These are phyloP conservation scores for Myoxocephalus aenaeus DNA, from an alignment of 2,797 vertebrate genomes.

Conservation along the genomic window DNA sequence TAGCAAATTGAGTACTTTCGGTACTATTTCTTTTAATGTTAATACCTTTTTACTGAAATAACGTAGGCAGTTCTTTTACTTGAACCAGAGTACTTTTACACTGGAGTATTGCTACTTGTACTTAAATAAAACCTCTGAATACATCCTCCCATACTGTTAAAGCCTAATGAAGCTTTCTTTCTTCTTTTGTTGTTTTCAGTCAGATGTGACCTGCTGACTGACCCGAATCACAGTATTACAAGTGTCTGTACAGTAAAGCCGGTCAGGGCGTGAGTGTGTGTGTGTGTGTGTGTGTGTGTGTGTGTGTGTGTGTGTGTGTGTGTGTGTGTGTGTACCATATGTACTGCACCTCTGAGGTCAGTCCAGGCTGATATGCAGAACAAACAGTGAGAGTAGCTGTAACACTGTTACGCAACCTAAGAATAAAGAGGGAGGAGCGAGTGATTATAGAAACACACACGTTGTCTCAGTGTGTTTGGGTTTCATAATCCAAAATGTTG, in stretches of 20 bases:
- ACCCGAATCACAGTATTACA: slow-evolving; percentile 6
- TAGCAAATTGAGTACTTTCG: too few species aligned
- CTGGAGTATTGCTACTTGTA: not conserved
- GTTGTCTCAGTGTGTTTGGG: not conserved
- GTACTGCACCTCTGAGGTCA: slow-evolving; percentile 2
- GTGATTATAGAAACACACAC: not conserved
- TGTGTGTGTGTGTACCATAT: not conserved
- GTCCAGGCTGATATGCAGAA: not conserved
- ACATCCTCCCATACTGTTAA: not conserved
- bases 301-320: not conserved
- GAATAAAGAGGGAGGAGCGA: not conserved
- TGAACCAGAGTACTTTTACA: too few species aligned
- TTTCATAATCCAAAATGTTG: not conserved
- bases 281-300: not conserved
- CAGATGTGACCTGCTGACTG: not conserved
- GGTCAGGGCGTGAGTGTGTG: not conserved
- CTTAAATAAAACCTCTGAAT: not conserved
- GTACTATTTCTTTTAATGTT: too few species aligned
- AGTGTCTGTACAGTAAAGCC: not conserved
- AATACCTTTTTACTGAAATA: too few species aligned
- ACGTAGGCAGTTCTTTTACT: too few species aligned
- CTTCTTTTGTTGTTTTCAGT: not conserved
- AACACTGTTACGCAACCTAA: not conserved
- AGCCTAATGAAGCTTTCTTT: not conserved
- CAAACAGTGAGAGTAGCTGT: not conserved